Conservation (phyloP, 2,888 invertebrate species). For the Dryococelus australis region DNA sequence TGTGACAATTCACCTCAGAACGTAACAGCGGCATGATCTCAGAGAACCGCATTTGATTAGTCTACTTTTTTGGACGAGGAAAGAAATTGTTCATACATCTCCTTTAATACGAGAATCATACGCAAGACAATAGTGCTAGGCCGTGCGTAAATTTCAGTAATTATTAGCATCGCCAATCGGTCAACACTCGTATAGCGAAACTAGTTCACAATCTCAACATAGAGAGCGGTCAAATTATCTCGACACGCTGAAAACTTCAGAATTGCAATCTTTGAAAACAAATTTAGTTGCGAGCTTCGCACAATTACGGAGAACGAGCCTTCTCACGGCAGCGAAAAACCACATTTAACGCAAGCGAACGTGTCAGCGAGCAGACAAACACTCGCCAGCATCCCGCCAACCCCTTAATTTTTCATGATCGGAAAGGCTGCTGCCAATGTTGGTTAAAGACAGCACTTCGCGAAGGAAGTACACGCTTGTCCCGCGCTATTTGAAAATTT, state of each 20-base stretch:
- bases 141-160: not conserved
- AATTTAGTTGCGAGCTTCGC: not conserved
- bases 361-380: constrained; percentile 5
- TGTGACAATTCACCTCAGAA: not conserved
- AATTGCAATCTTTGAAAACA: constrained; percentile 16
- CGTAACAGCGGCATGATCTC: not conserved
- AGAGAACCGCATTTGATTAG: not conserved
- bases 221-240: not conserved
- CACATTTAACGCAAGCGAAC: not conserved
- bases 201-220: constrained; percentile 11
- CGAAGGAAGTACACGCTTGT: not conserved
- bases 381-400: constrained; percentile 45
- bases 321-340: not conserved
- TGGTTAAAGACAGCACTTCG: constrained; percentile 30
- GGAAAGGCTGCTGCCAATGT: constrained; percentile 38
- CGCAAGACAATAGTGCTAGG: not conserved
- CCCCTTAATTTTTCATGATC: constrained; percentile 37
- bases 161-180: not conserved
- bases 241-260: not conserved
- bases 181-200: not conserved
- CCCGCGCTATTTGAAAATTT: constrained; percentile 11
- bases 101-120: not conserved
- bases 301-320: not conserved
- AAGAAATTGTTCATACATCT: not conserved
- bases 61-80: not conserved